phyloP scores from a whole-genome alignment of 23 tunicate species.

The Styela plicata region DNA sequence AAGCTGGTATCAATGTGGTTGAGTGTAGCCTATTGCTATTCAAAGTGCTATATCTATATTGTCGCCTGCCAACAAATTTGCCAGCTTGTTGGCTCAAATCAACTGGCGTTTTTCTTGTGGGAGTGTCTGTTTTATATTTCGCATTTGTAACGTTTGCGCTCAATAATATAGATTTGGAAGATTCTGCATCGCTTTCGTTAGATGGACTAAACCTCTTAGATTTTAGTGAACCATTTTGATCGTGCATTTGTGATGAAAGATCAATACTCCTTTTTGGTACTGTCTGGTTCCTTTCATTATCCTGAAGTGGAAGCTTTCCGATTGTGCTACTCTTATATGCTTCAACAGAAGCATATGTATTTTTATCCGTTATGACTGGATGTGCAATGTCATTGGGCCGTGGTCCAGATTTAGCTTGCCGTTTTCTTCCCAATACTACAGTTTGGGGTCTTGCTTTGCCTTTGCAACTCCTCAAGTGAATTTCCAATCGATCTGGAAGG shows the following conservation, averaged over 20 bases:
- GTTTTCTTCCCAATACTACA: constrained; percentile 30
- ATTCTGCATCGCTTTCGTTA: neutral
- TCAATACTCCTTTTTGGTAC: neutral
- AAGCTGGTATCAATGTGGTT: no score
- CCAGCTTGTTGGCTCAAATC: no score
- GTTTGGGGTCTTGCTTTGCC: constrained; percentile 53
- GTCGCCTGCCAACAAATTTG: no score
- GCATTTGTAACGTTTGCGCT: no score
- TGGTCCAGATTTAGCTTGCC: neutral
- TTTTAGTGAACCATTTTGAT: neutral
- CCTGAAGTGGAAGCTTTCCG: constrained; percentile 13
- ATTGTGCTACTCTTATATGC: constrained; percentile 49
- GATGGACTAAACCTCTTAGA: neutral
- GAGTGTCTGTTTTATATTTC: no score
- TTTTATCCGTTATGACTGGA: constrained; percentile 59
- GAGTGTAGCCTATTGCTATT: no score
- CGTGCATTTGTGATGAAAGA: neutral
- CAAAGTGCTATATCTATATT: no score
- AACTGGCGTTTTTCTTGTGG: no score
- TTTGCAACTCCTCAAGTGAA: constrained; percentile 77
- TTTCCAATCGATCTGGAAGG: constrained; percentile 62
- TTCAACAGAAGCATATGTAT: constrained; percentile 72
- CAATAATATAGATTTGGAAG: neutral
- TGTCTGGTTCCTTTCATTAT: neutral
- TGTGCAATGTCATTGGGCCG: constrained; percentile 11